phyloP scores from a whole-genome alignment of 2,113 vertebrate genomes.

The Actinemys pallida region DNA sequence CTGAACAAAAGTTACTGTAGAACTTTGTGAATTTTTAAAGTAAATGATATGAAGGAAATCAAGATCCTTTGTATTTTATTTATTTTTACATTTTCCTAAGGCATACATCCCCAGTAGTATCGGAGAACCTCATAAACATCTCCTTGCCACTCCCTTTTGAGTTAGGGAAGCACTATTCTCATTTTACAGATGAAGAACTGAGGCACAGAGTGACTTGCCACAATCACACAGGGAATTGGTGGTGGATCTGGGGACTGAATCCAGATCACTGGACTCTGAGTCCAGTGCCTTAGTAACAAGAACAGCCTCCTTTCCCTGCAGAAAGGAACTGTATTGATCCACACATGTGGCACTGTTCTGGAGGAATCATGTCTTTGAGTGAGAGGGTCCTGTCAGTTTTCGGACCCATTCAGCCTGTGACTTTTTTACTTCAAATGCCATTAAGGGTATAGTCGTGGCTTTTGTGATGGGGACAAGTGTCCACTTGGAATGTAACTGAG shows the following conservation, averaged over 20 bases:
- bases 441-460: neutral
- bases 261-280: neutral
- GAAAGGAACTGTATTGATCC: neutral
- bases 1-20: neutral
- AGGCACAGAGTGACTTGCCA: neutral
- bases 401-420: neutral
- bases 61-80: neutral
- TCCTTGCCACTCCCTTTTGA: neutral
- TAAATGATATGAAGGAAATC: neutral
- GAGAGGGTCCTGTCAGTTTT: neutral
- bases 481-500: constrained; percentile 39
- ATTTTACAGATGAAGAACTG: neutral
- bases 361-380: accelerated
- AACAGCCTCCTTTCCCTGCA: neutral
- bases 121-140: neutral
- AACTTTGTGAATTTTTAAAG: neutral
- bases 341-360: neutral
- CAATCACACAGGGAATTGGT: neutral
- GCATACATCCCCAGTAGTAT: neutral
- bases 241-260: neutral
- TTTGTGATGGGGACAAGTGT: neutral
- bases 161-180: neutral
- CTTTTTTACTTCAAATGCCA: neutral
- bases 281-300: neutral
- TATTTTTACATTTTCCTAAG: neutral